These are phyloP conservation scores for Cephus rjabovi DNA, from an alignment of 2,888 invertebrate species.

Conservation along the genomic window DNA sequence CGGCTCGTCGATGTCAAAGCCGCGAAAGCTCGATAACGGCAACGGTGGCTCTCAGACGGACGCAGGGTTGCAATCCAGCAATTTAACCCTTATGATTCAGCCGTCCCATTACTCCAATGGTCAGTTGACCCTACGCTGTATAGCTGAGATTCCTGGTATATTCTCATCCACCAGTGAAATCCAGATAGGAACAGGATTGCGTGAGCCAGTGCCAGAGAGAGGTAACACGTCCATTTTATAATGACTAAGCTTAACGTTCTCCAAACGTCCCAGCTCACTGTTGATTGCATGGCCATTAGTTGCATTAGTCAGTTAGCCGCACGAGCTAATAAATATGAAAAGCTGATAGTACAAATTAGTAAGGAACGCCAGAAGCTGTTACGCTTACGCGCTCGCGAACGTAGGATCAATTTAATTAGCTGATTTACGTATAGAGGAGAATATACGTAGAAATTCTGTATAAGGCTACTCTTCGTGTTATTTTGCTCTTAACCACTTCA, in stretches of 20 bases:
- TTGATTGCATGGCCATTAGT: constrained; percentile 15
- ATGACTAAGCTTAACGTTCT: constrained; percentile 1
- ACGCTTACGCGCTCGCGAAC: neutral
- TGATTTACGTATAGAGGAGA: neutral
- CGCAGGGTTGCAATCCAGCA: constrained; percentile 70
- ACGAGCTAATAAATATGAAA: constrained; percentile 45
- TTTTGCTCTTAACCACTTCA: neutral
- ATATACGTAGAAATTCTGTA: neutral
- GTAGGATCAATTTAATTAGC: neutral
- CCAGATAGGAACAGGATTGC: constrained; percentile 77
- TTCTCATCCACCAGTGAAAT: constrained; percentile 76
- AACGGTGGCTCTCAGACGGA: constrained; percentile 19
- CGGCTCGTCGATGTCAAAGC: constrained; percentile 28
- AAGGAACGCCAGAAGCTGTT: neutral
- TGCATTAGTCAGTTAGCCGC: constrained; percentile 38
- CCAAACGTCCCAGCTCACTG: neutral
- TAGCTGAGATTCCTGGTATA: constrained; percentile 76
- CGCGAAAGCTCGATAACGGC: constrained; percentile 37
- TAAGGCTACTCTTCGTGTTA: neutral
- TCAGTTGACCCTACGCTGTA: constrained; percentile 77
- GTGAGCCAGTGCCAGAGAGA: constrained; percentile 84
- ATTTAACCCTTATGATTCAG: constrained; percentile 71
- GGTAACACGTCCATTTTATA: constrained; percentile 67
- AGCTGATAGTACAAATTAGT: neutral
- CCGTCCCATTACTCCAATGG: constrained; percentile 74